phyloP scores from a whole-genome alignment of 1,140 invertebrate species.

The Bradynema listronoti region DNA sequence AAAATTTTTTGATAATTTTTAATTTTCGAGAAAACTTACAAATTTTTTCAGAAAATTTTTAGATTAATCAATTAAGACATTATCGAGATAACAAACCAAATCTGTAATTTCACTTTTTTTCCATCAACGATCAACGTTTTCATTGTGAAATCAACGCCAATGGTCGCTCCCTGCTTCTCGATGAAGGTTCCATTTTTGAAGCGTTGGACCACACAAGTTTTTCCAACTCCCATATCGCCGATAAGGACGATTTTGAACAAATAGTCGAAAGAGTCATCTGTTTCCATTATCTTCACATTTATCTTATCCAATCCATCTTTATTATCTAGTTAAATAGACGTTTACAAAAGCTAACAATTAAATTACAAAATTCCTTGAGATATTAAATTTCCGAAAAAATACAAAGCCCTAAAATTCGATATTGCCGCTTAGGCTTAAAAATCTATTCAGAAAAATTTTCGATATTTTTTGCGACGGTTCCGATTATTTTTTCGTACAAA shows the following conservation, averaged over 20 bases:
- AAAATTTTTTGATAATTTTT: background rate
- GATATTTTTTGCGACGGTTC: no score
- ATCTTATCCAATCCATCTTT: no score
- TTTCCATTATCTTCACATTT: conserved; percentile 45
- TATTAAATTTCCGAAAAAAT: no score
- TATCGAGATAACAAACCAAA: conserved; percentile 64
- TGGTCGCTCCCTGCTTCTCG: conserved; percentile 83
- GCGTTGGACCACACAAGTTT: conserved; percentile 75
- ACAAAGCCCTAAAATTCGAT: no score
- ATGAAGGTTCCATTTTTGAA: conserved; percentile 87
- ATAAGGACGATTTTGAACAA: conserved; percentile 77
- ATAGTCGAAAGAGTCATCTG: conserved; percentile 58
- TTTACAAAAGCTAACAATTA: no score
- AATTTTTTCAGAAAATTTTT: background rate
- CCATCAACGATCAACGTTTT: conserved; percentile 84
- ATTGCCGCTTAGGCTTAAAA: no score
- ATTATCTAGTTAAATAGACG: no score
- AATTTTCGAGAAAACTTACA: background rate
- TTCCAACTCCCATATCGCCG: conserved; percentile 75
- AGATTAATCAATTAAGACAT: background rate
- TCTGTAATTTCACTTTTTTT: conserved; percentile 86
- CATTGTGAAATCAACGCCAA: conserved; percentile 93
- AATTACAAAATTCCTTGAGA: no score
- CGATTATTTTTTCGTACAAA: no score
- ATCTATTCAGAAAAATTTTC: no score